Conservation (phyloP, 64 coral and sea anemone species). For the Stichodactyla mertensii region DNA sequence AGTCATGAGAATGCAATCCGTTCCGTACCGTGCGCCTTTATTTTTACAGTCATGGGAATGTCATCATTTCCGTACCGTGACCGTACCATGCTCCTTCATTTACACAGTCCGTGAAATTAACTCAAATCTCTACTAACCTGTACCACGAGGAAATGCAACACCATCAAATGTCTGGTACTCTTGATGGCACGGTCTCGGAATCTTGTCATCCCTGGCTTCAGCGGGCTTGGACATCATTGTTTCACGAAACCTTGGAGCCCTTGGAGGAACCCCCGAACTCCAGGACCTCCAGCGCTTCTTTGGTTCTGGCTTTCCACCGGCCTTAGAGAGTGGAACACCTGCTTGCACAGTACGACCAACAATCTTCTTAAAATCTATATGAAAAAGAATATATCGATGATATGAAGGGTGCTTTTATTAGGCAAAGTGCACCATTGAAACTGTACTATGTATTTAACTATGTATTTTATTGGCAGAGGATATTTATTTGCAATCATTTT, state of each 20-base stretch:
- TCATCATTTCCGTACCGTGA: no score
- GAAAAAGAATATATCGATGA: background rate
- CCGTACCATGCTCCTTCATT: no score
- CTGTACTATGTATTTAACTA: no score
- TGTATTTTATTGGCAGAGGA: no score
- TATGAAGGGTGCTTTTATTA: no score
- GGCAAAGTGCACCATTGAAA: no score
- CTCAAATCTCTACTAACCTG: slow-evolving; percentile 29
- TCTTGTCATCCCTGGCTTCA: slow-evolving; percentile 49
- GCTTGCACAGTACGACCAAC: slow-evolving; percentile 31
- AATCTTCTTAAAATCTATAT: slow-evolving; percentile 58
- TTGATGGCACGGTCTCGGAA: slow-evolving; percentile 63
- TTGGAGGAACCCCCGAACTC: slow-evolving; percentile 60
- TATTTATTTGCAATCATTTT: no score
- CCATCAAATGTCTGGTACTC: slow-evolving; percentile 77
- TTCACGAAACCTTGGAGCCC: slow-evolving; percentile 79
- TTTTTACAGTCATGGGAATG: no score
- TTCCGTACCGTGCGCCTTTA: no score
- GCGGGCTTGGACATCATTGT: slow-evolving; percentile 71
- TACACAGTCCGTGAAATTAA: no score
- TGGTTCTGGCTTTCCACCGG: slow-evolving; percentile 50
- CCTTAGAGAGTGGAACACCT: slow-evolving; percentile 55
- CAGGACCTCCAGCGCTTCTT: slow-evolving; percentile 80
- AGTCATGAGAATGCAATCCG: no score
- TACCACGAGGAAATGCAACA: slow-evolving; percentile 65